Evolutionary conservation across 2,797 vertebrate genomes (phyloP).

Genomic region (Microcaecilia unicolor): DNA sequence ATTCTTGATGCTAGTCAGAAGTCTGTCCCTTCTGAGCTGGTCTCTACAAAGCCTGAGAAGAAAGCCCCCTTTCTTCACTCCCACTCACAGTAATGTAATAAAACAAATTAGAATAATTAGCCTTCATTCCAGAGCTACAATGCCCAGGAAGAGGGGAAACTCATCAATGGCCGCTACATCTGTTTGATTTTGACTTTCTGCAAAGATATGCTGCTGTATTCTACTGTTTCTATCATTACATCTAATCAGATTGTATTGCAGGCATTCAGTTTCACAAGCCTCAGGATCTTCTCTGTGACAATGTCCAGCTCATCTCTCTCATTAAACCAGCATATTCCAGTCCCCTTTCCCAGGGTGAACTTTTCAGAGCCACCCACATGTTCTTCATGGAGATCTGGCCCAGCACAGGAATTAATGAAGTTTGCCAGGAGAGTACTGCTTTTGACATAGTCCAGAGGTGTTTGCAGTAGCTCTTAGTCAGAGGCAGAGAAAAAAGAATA

Average conservation of each 20-base stretch:
- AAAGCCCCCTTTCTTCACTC: slow-evolving; percentile 67
- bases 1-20: slow-evolving; percentile 25
- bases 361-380: slow-evolving; percentile 28
- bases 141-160: slow-evolving; percentile 38
- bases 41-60: slow-evolving; percentile 44
- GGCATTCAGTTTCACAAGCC: slow-evolving; percentile 19
- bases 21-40: slow-evolving; percentile 20
- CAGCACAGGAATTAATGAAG: no score
- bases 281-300: slow-evolving; percentile 25
- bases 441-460: no score
- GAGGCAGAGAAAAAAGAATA: no score
- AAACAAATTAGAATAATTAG: slow-evolving; percentile 74
- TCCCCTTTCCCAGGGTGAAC: slow-evolving; percentile 30
- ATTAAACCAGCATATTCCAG: slow-evolving; percentile 27
- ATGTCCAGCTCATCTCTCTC: slow-evolving; percentile 23
- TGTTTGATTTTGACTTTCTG: slow-evolving; percentile 50
- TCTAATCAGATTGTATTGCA: slow-evolving; percentile 49
- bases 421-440: no score
- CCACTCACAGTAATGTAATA: slow-evolving; percentile 68
- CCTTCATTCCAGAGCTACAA: slow-evolving; percentile 42
- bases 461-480: no score
- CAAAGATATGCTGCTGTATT: slow-evolving; percentile 37
- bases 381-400: slow-evolving; percentile 5
- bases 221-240: slow-evolving; percentile 62
- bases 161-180: slow-evolving; percentile 60